Base-by-base conservation (phyloP, 1,140 invertebrate genomes). In the Danaus melanippus region DNA sequence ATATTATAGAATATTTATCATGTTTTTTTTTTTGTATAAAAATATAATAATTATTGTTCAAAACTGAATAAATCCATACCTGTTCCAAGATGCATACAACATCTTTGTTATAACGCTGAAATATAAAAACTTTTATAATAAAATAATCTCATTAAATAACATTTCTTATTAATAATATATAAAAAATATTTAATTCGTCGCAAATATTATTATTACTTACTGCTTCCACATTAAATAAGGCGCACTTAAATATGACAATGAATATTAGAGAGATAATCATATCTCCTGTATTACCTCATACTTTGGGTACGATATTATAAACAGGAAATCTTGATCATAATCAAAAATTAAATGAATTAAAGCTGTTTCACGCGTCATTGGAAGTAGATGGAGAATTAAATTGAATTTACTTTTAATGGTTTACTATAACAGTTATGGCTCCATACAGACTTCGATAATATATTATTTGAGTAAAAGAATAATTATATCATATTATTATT, bases 251-350 rank as follows among this genome's bases (percentile, higher is more conserved):
- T 44, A 72, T 65, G 60, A 75, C 53, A 62, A 72, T 62, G 74
- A 53, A 74, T 62, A 69, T 63, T 67, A 74, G 69, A 71, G 65
- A 66, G 50, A 80, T 73, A 74, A 57, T 70, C 79, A 79, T 77
- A 56, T 67, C 58, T 67, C 12, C 59, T 10, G 52, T 50, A 62
- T 69, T 72, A 62, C 69, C 62, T 71, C 48, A 69, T 63, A 43
- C 21, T 15, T 32, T 32, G 21, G 21, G 2, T 32, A 32, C 6
- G 21, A 32, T 32, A 32, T 32, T 32, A 32, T 32, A 32, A 32
- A 32, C 2, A 32, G 6, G 21, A 32, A 32, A 32, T 32, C 5
- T 32, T 32, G 21, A 32, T 32, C 21, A 32, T 32, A 32, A 32
- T 32, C 21, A 32, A 32, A 32, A 32, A 8, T 5, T 32, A 7